Percentiles rank a stretch among this genome's conserved stretches.
These are phyloP conservation scores for Malurus cyaneus DNA, from an alignment of 2,113 vertebrate species.

Conservation along the genomic window DNA sequence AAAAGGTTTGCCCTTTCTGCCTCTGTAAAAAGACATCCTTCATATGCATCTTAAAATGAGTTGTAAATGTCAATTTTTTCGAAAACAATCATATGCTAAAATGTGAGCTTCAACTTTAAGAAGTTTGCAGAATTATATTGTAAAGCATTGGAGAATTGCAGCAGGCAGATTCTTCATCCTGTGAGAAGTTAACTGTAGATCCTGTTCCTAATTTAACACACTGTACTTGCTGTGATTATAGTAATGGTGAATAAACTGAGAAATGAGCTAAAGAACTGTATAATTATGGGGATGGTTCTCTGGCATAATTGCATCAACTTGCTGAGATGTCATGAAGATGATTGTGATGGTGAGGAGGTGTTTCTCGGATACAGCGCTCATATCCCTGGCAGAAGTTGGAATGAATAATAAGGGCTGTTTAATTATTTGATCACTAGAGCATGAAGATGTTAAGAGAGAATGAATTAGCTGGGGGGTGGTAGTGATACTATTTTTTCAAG, in stretches of 20 bases:
- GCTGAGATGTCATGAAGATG: constrained; percentile 53
- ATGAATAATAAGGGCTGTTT: constrained; percentile 70
- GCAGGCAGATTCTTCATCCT: constrained; percentile 55
- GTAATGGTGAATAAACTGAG: constrained; percentile 65
- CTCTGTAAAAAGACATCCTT: not conserved
- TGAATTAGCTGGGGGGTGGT: constrained; percentile 31
- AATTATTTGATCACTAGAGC: constrained; percentile 69
- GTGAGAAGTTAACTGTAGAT: constrained; percentile 52
- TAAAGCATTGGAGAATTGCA: constrained; percentile 40
- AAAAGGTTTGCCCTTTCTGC: not conserved
- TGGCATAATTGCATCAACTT: constrained; percentile 66
- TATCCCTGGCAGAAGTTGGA: constrained; percentile 63
- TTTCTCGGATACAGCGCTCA: constrained; percentile 63
- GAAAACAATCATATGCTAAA: constrained; percentile 39
- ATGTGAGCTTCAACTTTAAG: constrained; percentile 4
- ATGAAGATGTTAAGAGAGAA: constrained; percentile 50
- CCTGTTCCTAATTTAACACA: constrained; percentile 75
- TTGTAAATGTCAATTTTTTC: constrained; percentile 2
- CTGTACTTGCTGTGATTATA: constrained; percentile 66
- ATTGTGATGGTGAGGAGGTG: constrained; percentile 52
- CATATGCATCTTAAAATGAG: not conserved
- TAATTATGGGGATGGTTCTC: constrained; percentile 63
- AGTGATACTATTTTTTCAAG: not conserved
- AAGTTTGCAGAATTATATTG: constrained; percentile 53
- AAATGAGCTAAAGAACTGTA: constrained; percentile 57